Conservation (phyloP, 1,140 invertebrate species). For the Ephestia elutella region DNA sequence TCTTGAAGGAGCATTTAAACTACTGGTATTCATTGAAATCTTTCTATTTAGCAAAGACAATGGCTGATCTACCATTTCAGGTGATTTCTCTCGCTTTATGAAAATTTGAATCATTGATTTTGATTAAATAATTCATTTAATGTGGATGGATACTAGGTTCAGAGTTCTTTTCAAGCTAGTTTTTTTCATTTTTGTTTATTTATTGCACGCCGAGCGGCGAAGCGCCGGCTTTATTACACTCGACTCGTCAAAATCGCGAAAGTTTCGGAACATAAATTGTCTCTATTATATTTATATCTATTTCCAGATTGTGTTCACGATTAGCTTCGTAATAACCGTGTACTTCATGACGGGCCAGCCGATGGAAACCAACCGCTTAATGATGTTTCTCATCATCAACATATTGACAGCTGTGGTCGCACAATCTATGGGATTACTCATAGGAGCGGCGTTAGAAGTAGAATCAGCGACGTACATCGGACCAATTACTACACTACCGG, state of each 20-base stretch:
- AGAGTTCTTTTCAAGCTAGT: no score
- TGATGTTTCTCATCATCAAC: constrained; percentile 91
- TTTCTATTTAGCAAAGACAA: constrained; percentile 95
- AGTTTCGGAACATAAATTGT: no score
- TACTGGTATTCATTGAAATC: constrained; percentile 98
- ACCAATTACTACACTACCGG: constrained; percentile 92
- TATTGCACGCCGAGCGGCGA: no score
- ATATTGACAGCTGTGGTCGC: constrained; percentile 92
- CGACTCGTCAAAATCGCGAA: no score
- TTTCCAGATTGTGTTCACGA: constrained; percentile 89
- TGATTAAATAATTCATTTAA: no score
- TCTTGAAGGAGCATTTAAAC: constrained; percentile 95
- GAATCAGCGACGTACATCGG: constrained; percentile 94
- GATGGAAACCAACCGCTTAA: constrained; percentile 86
- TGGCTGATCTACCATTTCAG: constrained; percentile 96
- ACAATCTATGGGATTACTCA: constrained; percentile 93
- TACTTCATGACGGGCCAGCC: constrained; percentile 97
- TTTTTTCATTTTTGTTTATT: no score
- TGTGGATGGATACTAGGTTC: no score
- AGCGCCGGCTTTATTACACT: no score
- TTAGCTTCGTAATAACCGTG: constrained; percentile 92
- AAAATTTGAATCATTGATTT: no score
- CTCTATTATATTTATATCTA: no score
- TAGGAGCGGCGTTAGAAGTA: constrained; percentile 92
- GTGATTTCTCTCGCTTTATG: no score